These are phyloP conservation scores for Rana temporaria DNA, from an alignment of 2,113 vertebrate genomes.

Conservation along the genomic window DNA sequence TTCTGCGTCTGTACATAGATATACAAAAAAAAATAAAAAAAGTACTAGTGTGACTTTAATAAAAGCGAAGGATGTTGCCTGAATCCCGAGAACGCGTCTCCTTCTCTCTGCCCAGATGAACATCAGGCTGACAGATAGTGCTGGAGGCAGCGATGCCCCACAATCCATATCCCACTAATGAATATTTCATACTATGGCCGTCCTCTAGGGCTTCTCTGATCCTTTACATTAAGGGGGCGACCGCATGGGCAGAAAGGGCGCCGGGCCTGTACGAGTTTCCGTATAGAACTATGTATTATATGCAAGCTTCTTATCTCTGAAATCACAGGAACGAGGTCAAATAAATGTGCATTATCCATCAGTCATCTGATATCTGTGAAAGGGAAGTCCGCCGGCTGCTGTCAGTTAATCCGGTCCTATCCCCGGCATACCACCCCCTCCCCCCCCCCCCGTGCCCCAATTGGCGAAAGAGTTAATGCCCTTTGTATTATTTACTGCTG, in stretches of 20 bases:
- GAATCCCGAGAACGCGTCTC: constrained; percentile 19
- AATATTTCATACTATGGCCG: constrained; percentile 48
- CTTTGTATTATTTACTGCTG: constrained; percentile 54
- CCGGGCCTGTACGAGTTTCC: neutral
- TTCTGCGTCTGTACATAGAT: neutral
- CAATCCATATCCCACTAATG: constrained; percentile 50
- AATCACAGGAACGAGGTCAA: neutral
- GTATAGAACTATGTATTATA: constrained; percentile 3
- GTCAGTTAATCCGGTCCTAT: constrained; percentile 12
- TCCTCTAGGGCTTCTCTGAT: constrained; percentile 13
- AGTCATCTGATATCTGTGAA: constrained; percentile 20
- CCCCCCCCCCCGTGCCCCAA: neutral
- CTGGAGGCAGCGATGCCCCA: constrained; percentile 27
- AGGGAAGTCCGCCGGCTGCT: neutral
- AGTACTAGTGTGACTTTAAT: neutral
- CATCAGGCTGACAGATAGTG: constrained; percentile 40
- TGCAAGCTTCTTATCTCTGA: neutral
- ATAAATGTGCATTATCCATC: constrained; percentile 26
- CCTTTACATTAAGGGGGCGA: constrained; percentile 11
- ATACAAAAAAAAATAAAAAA: neutral
- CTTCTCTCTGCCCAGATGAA: constrained; percentile 18
- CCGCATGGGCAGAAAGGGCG: neutral
- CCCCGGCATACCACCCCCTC: neutral
- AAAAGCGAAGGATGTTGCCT: neutral
- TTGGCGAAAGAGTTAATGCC: constrained; percentile 35